Evolutionary conservation across 2,888 invertebrate species (phyloP), one percentile per base, ranked within the genome.

Genomic region (Panzeria rudis): DNA sequence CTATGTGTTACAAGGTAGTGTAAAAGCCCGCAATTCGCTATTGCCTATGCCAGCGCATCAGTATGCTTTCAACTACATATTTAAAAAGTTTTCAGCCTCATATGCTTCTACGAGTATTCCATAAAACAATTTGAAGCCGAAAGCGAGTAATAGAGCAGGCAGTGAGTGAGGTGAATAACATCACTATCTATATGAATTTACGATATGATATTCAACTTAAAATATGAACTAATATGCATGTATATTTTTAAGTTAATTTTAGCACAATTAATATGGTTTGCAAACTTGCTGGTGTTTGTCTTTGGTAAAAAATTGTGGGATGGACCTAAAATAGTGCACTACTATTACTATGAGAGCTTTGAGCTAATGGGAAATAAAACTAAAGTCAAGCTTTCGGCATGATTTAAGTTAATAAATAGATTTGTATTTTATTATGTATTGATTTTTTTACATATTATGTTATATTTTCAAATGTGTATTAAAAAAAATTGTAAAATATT

Each of bases 271-370:
- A 44, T 84, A 32, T 68, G 62, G 20, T 69, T 84, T 44, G 56
- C 62, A 4, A 69, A 64, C 20, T 35, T 80, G 15, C 20, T 85
- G 4, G 6, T 78, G 1, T 5, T 68, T 11, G 29, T 50, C 15
- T 25, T 73, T 66, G 59, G 52, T 1, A 47, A 76, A 47, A 81
- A 61, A 8, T 59, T 83, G 17, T 86, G 86, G 88, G 56, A 86
- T 50, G 69, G 81, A 41, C 87, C 88, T 3, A 54, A 84, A 44
- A 66, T 83, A 23, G 38, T 87, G 8, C 83, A 84, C 25, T 86
- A 81, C 41, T 85, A 86, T 66, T 87, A 83, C 68, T 68, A 54
- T 17, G 81, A 87, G 82, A 86, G 54, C 8, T 85, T 86, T 68
- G 73, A 68, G 0, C 17, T 87, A 13, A 29, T 84, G 35, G 69